Base-by-base conservation (phyloP, 2,797 vertebrate genomes). In the Tenualosa thibaudeaui region DNA sequence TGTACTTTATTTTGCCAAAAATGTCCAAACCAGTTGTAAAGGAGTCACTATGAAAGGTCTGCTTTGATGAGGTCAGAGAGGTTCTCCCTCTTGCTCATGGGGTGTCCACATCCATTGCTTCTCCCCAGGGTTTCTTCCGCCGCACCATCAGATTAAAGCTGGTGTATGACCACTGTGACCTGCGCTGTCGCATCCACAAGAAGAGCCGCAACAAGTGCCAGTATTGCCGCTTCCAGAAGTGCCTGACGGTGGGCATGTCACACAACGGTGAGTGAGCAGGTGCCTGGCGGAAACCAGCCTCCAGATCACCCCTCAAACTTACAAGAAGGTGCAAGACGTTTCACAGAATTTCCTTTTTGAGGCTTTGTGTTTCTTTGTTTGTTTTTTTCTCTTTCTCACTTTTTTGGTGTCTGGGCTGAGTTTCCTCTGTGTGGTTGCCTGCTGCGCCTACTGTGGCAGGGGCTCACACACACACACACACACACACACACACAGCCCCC, bases 191-290 rank as follows among this genome's bases (percentile, higher is more conserved):
- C 58, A 98, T 99, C 92, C 97, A 99, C 93, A 99, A 99, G 93
- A 99, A 99, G 88, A 99, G 98, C 85, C 96, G 98, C 87, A 99
- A 99, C 94, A 99, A 99, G 94, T 99, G 98, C 89, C 98, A 99
- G 90, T 99, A 98, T 94, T 99, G 98, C 91, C 96, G 98, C 71
- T 99, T 99, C 90, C 98, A 99, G 95, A 99, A 99, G 82, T 99
- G 98, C 91, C 97, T 99, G 0, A 96, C 97, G 0, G 98, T 99
- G 1, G 98, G 98, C 49, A 99, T 99, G 98, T 99, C 98, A 1
- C 98, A 99, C 89, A 99, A 99, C 0, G 98, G 98, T 99, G 92
- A 96, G 97, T 5, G 19, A 40, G 19, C 56, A n/a, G 9, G 19
- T 2, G 58, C 58, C 60, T 31, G 31, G 31, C 62, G 62, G 62